phyloP scores from a whole-genome alignment of 2,888 invertebrate species.

The Escarpia spicata region DNA sequence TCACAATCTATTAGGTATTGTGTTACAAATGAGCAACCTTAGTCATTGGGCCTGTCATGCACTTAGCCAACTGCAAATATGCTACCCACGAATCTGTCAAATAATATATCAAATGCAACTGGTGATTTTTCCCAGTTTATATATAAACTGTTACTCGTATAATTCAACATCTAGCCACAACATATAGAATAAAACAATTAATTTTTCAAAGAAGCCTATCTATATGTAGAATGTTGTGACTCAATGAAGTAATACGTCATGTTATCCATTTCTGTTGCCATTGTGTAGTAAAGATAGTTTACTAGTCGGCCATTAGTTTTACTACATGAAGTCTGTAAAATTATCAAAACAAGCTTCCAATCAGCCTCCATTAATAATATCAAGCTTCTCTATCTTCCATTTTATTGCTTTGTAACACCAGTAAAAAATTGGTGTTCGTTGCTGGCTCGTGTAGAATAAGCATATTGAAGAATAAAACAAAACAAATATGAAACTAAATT shows the following conservation, averaged over 20 bases:
- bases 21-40: background rate
- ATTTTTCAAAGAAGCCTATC: background rate
- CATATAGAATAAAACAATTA: background rate
- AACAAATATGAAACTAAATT: no score
- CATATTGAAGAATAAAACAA: background rate
- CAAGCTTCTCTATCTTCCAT: no score
- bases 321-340: background rate
- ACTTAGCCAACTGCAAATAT: background rate
- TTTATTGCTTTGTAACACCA: background rate
- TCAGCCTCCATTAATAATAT: no score
- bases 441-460: background rate
- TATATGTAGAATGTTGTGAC: background rate
- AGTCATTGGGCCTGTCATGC: background rate
- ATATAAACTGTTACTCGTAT: background rate
- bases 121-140: background rate
- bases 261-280: background rate
- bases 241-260: background rate
- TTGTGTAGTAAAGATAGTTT: background rate
- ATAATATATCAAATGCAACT: background rate
- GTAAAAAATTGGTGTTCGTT: background rate
- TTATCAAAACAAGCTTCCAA: no score
- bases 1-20: background rate
- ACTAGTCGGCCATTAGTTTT: background rate
- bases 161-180: background rate
- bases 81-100: background rate